Conservation (phyloP, 2,888 invertebrate genomes). For the Amitus sp. region DNA sequence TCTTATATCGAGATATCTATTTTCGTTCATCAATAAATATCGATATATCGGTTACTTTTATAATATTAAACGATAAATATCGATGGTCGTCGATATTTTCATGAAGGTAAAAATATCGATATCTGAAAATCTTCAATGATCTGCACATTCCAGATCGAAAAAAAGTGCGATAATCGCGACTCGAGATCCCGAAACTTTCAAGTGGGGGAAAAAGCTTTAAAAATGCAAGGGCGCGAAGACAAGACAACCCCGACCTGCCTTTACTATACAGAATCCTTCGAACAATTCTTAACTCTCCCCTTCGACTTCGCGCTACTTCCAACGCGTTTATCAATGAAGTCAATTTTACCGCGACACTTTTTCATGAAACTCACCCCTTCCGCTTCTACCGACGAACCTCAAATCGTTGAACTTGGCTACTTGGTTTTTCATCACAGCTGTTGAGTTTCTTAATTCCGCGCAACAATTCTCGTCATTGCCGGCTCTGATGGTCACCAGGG, state of each 20-base stretch:
- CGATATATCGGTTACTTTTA: no score
- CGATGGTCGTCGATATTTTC: no score
- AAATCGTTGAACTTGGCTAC: slow-evolving; percentile 99
- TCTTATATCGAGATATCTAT: no score
- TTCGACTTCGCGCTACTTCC: slow-evolving; percentile 16
- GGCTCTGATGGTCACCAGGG: slow-evolving; percentile 93
- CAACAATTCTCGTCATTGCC: slow-evolving; percentile 99
- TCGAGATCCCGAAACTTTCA: slow-evolving; percentile 43
- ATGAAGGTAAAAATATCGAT: no score
- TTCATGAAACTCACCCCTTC: slow-evolving; percentile 91
- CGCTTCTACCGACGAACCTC: slow-evolving; percentile 97
- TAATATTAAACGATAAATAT: no score
- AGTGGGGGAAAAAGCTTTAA: slow-evolving; percentile 41
- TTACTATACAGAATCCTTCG: slow-evolving; percentile 56
- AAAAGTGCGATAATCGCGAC: no score
- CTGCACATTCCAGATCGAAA: no score
- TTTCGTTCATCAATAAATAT: no score
- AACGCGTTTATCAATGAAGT: slow-evolving; percentile 29
- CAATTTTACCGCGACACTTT: slow-evolving; percentile 11
- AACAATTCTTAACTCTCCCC: slow-evolving; percentile 29
- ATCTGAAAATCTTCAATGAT: no score
- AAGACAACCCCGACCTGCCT: slow-evolving; percentile 60
- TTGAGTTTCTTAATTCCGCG: slow-evolving; percentile 93
- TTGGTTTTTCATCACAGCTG: slow-evolving; percentile 97
- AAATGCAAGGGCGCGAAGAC: slow-evolving; percentile 55